These are phyloP conservation scores for Drosophila ficusphila DNA, from an alignment of 1,140 invertebrate species.

Conservation along the genomic window DNA sequence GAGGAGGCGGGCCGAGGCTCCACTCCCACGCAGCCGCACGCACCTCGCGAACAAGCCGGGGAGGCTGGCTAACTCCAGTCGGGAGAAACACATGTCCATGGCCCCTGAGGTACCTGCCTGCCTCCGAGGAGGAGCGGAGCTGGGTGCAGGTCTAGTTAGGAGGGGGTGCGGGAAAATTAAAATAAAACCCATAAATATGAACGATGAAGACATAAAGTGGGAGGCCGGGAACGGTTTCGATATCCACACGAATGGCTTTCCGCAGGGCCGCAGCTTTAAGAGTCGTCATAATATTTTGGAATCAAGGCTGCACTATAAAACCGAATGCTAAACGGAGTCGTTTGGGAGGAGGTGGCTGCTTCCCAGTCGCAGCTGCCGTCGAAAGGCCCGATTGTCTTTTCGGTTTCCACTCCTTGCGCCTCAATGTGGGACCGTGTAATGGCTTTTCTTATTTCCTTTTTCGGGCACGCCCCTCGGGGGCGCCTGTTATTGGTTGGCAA, in stretches of 20 bases:
- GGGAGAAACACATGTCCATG: background rate
- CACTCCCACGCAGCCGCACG: conserved; percentile 28
- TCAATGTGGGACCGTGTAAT: conserved; percentile 48
- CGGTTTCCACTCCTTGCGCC: background rate
- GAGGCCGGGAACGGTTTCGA: conserved; percentile 42
- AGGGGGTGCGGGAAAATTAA: conserved; percentile 53
- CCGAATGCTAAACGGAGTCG: conserved; percentile 46
- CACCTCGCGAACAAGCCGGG: conserved; percentile 2
- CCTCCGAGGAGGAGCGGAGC: conserved; percentile 25
- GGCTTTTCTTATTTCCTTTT: conserved; percentile 41
- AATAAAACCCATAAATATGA: conserved; percentile 70
- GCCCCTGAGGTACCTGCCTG: conserved; percentile 15
- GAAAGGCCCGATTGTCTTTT: conserved; percentile 47
- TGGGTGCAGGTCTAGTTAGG: conserved; percentile 38
- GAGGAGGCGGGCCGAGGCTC: conserved; percentile 30
- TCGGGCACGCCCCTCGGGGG: conserved; percentile 45
- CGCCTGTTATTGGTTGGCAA: conserved; percentile 36
- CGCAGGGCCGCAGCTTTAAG: conserved; percentile 58
- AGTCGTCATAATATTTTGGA: conserved; percentile 73
- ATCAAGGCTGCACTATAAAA: conserved; percentile 70
- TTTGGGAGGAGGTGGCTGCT: conserved; percentile 11
- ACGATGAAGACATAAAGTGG: conserved; percentile 71
- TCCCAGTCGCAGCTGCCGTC: conserved; percentile 54
- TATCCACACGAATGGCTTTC: conserved; percentile 50
- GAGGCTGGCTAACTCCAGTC: no score